Base-by-base conservation (phyloP, 2,113 vertebrate species). In the Epinephelus lanceolatus region DNA sequence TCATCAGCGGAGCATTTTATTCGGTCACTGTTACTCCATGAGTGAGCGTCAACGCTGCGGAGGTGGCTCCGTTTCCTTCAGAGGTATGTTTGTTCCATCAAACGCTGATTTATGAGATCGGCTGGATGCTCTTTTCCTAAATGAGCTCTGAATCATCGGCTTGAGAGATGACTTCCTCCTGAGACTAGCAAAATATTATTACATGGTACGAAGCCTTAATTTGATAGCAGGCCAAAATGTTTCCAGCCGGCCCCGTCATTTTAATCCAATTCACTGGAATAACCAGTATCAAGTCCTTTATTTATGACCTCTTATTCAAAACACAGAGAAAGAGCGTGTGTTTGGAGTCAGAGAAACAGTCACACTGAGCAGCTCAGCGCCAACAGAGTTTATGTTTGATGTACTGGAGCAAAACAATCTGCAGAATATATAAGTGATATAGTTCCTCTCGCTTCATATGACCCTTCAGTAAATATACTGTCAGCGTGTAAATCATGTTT, bases 1-100 rank as follows among this genome's bases (percentile, higher is more conserved):
- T 89, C 83, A 90, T 89, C 88, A 84, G 72, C 78, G 80, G 78
- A 91, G 89, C 88, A 59, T 94, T 93, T 92, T 81, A 89, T 88
- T 84, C 81, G 72, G 77, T 78, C 77, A 33, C 25, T 79, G 40
- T 21, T 18, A 37, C 71, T 49, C 42, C 62, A 15, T 70, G 63
- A 65, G 76, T n/a, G 79, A 80, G 74, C 76, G 78, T 81, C 3
- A 53, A 71, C 27, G 59, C 59, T 65, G 57, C 59, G 57, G 68
- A 71, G 78, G 78, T 81, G 69, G 62, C 62, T 79, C 21, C 33
- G 82, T 69, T 86, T 86, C 71, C 84, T 83, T 87, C 76, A 21
- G 78, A 90, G 78, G 90, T 86, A 86, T 91, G 92, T 93, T 94
- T 94, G 93, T 93, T 94, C 91, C 90, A 94, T 94, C 87, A 89